Evolutionary conservation across 2,797 vertebrate genomes (phyloP), one percentile per base, ranked within the genome.

Genomic region (Mormyrops boulengeri): DNA sequence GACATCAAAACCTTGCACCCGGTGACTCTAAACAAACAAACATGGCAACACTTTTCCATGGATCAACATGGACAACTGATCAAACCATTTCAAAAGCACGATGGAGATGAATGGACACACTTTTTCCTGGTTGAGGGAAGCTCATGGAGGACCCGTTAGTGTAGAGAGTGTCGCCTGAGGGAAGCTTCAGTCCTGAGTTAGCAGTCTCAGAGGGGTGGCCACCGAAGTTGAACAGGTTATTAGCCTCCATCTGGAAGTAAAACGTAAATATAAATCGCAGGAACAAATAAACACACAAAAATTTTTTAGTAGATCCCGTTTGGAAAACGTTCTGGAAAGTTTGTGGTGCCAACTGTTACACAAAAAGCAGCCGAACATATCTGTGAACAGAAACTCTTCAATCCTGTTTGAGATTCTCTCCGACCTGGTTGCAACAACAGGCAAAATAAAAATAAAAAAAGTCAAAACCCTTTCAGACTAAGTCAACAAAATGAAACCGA

Each of bases 111-210:
- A 14, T 60, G 22, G 49, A 53, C 97, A 97, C 91, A 99, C 98
- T 97, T 96, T 98, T 99, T 95, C 97, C 98, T 95, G 97, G 97
- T 47, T 95, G 97, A 94, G 98, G 95, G 96, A 98, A 98, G 97
- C 95, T 94, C 96, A 97, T 95, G 90, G 97, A 96, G 95, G 98
- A 96, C 95, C 97, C 95, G 95, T 98, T 98, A 94, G 97, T 91
- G 95, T 97, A 99, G 94, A 97, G 96, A 94, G 96, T 95, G 96
- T 98, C 98, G 96, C 97, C 97, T 96, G 97, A 98, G 96, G 97
- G 97, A 96, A 96, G 96, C 96, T 98, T 98, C 95, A 97, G 95
- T 97, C 97, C 98, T 97, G 98, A 98, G 97, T 97, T 97, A 95
- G 97, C 93, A 92, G 97, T 96, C 92, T 95, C 92, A 30, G 96